A percentile compares a stretch with the other conserved stretches of the same genome.
phyloP scores from a whole-genome alignment of 2,888 invertebrate species.

The Masnerella sp. region DNA sequence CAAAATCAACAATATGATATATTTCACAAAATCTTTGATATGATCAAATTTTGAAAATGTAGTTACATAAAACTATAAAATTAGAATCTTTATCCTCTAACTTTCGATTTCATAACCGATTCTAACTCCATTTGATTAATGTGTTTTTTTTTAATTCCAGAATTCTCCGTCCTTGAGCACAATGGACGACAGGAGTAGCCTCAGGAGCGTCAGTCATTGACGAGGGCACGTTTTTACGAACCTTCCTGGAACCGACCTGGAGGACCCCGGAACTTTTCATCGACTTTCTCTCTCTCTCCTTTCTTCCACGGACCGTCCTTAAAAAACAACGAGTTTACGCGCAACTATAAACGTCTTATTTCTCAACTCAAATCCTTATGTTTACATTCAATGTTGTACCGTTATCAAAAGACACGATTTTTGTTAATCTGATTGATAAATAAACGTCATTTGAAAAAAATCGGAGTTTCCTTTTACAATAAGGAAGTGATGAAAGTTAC shows the following conservation, averaged over 20 bases:
- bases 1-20: too few relatives aligned
- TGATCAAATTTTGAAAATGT: too few relatives aligned
- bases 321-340: constrained; percentile 22
- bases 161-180: constrained; percentile 72
- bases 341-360: constrained; percentile 24
- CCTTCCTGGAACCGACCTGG: constrained; percentile 32
- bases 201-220: constrained; percentile 69
- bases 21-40: too few relatives aligned
- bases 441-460: constrained; percentile 40
- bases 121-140: background rate
- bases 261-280: constrained; percentile 34
- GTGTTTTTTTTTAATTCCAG: constrained; percentile 66
- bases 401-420: constrained; percentile 32
- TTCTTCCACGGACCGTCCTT: constrained; percentile 5
- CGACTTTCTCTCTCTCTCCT: constrained; percentile 21
- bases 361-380: constrained; percentile 39
- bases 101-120: background rate
- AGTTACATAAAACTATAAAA: too few relatives aligned
- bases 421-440: constrained; percentile 58
- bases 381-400: constrained; percentile 25
- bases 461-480: background rate
- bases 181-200: constrained; percentile 69
- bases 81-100: constrained; percentile 22
- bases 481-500: too few relatives aligned
- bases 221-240: constrained; percentile 40